Base-by-base conservation (phyloP, 1,140 invertebrate genomes). In the Scaptomyza graminum region DNA sequence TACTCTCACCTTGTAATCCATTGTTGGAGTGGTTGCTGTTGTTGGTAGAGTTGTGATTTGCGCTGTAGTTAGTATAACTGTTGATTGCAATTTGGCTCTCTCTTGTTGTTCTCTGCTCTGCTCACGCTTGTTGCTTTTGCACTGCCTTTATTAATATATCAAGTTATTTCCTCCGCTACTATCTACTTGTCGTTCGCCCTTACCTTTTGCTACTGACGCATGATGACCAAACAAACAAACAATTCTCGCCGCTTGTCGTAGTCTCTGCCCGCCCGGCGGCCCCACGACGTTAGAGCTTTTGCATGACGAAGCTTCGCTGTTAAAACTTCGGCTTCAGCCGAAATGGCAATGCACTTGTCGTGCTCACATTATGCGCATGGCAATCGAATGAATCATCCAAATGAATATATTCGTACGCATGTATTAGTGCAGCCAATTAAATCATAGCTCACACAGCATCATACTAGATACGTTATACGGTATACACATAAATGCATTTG, bases 1-100 rank as follows among this genome's bases (percentile, higher is more conserved):
- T 34, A 69, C 83, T 76, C 11, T 76, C 11, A 87, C 82, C 72
- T 82, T 75, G 51, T 87, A 87, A 5, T 88, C 79, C 82, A 87
- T 87, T 15, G 49, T 25, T n/a, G 31, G 3, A 6, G 13, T 1
- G 8, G 18, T 18, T 54, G 22, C 25, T 52, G 5, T 15, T 8
- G 50, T 39, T 52, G 5, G 9, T 54, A 15, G 1, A 28, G 55
- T 25, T 52, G 9, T 37, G 50, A 31, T 52, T 37, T 34, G 15
- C 37, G 37, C 1, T 7, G 8, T 28, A n/a, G 7, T 7, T 13
- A n/a, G 12, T n/a, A n/a, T 50, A 46, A 46, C 13, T 46, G 44
- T 46, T 46, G 13, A 50, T 22, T 39, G 51, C 51, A 54, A 39
- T 18, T 34, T 18, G 15, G 7, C 13, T 16, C 28, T 16, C 28